phyloP scores from a whole-genome alignment of 1,140 invertebrate species.

The Cepaea nemoralis region DNA sequence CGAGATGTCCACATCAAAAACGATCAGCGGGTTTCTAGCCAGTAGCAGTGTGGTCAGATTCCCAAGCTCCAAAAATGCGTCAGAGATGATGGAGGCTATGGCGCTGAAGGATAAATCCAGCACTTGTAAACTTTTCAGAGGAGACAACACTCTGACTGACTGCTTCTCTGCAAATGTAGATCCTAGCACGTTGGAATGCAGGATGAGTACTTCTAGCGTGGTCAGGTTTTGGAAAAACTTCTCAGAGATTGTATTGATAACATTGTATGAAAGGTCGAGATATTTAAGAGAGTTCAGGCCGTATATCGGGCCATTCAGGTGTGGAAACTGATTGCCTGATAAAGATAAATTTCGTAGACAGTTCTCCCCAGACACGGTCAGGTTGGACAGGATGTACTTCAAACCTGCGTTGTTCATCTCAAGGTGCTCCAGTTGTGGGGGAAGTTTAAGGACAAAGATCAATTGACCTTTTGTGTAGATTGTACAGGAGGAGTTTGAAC shows the following conservation, averaged over 20 bases:
- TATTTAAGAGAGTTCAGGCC: conserved; percentile 18
- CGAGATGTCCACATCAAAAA: conserved; percentile 39
- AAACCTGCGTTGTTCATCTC: conserved; percentile 32
- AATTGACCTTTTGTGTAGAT: too few species aligned
- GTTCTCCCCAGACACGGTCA: conserved; percentile 16
- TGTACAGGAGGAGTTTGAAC: too few species aligned
- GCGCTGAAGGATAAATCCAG: conserved; percentile 48
- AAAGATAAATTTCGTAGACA: background rate
- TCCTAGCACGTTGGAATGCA: conserved; percentile 37
- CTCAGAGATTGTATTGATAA: conserved; percentile 22
- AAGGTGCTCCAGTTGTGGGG: conserved; percentile 35
- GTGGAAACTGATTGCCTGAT: conserved; percentile 32
- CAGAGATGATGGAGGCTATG: conserved; percentile 27
- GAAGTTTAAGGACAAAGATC: conserved; percentile 32
- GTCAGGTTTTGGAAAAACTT: conserved; percentile 42
- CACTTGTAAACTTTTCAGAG: conserved; percentile 25
- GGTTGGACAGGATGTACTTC: conserved; percentile 13
- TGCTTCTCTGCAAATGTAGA: background rate
- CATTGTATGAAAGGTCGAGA: conserved; percentile 34
- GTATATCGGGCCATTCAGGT: conserved; percentile 41
- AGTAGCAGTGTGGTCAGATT: conserved; percentile 39
- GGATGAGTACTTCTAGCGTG: background rate
- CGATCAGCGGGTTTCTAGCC: conserved; percentile 19
- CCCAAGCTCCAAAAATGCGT: conserved; percentile 32
- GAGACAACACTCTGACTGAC: conserved; percentile 5